Evolutionary conservation across 1,140 invertebrate species (phyloP).

Genomic region (Cydia splendana): DNA sequence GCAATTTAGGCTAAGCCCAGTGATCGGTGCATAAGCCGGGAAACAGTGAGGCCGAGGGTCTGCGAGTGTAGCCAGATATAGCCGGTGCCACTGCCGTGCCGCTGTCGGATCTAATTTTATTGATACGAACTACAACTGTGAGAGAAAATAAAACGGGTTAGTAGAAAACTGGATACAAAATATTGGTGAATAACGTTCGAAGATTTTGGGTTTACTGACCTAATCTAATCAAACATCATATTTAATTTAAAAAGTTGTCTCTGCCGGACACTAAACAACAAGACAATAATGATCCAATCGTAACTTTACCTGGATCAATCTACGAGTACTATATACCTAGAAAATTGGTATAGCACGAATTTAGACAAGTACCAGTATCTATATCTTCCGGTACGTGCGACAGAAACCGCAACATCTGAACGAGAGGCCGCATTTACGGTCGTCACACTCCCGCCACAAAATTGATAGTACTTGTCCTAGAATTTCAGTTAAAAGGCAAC

Average conservation of each 20-base stretch:
- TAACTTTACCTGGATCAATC: neutral
- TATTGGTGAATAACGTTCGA: neutral
- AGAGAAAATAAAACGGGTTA: conserved; percentile 40
- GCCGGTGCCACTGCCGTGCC: conserved; percentile 41
- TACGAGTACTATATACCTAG: neutral
- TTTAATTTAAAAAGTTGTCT: neutral
- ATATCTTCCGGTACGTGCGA: neutral
- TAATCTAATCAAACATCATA: neutral
- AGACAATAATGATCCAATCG: too few species aligned
- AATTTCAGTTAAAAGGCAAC: conserved; percentile 30
- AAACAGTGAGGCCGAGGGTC: conserved; percentile 54
- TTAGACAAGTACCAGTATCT: neutral
- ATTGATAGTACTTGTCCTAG: conserved; percentile 32
- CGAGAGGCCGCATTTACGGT: conserved; percentile 11
- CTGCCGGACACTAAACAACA: too few species aligned
- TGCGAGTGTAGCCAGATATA: conserved; percentile 50
- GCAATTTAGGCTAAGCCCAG: conserved; percentile 64
- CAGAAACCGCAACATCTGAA: conserved; percentile 2
- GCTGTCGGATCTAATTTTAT: conserved; percentile 48
- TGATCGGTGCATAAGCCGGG: conserved; percentile 63
- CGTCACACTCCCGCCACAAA: conserved; percentile 24
- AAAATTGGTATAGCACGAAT: neutral
- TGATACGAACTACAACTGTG: conserved; percentile 34
- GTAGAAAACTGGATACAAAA: neutral
- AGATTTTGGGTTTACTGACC: neutral